Conservation (phyloP, 2,797 vertebrate species). For the Acestrorhynchus altus region DNA sequence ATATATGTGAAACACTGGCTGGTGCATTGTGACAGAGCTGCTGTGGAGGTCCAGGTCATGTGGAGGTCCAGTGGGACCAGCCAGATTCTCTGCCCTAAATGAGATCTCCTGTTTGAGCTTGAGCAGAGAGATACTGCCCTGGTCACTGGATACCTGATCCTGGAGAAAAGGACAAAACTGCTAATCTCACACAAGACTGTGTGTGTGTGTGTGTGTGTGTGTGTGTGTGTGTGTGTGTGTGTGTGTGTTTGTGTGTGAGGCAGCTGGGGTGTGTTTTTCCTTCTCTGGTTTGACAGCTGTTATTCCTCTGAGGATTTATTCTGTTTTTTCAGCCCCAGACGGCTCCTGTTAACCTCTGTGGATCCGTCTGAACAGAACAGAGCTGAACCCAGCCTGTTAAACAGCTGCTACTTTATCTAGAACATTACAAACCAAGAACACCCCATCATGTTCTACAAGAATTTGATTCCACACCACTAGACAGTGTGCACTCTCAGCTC, state of each 20-base stretch:
- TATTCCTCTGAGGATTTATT: background rate
- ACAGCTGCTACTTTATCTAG: background rate
- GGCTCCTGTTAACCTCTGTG: background rate
- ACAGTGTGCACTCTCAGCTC: too few relatives aligned
- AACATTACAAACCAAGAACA: background rate
- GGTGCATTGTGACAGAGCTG: too few relatives aligned
- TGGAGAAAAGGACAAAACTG: background rate
- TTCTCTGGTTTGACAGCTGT: constrained; percentile 22
- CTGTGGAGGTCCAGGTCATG: too few relatives aligned
- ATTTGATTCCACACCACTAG: too few relatives aligned
- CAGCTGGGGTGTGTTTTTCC: constrained; percentile 25
- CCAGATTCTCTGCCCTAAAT: too few relatives aligned
- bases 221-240: constrained; percentile 62
- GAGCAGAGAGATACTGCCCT: too few relatives aligned
- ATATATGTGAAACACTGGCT: too few relatives aligned
- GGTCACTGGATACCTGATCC: too few relatives aligned
- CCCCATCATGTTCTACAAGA: too few relatives aligned
- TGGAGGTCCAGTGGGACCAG: too few relatives aligned
- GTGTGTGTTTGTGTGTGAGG: constrained; percentile 68
- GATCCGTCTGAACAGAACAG: background rate
- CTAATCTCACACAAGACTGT: background rate
- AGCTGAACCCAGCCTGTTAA: background rate
- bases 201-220: constrained; percentile 62
- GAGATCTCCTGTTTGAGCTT: too few relatives aligned
- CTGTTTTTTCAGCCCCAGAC: background rate